These are phyloP conservation scores for Arothron firmamentum DNA, from an alignment of 2,113 vertebrate genomes.

Conservation along the genomic window DNA sequence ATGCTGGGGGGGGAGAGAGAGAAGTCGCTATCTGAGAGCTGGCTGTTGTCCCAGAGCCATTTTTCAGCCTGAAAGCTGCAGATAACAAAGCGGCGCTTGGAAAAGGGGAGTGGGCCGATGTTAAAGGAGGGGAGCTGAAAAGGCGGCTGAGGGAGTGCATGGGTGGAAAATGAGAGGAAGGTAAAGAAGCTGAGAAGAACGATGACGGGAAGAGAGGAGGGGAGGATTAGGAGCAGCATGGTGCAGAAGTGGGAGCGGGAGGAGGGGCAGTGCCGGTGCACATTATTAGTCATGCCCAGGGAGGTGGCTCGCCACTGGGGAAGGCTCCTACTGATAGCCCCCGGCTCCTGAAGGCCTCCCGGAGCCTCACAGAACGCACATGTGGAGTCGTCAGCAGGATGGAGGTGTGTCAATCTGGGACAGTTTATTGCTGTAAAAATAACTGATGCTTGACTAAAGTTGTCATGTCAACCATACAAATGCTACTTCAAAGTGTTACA, in stretches of 20 bases:
- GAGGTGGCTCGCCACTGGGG: slow-evolving; percentile 40
- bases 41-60: slow-evolving; percentile 41
- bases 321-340: slow-evolving; percentile 45
- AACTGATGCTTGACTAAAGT: too few species aligned
- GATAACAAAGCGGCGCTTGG: slow-evolving; percentile 47
- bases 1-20: not conserved
- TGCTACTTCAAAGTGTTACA: too few species aligned
- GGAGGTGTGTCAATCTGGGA: slow-evolving; percentile 49
- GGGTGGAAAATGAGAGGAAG: slow-evolving; percentile 1
- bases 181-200: slow-evolving; percentile 18
- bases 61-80: slow-evolving; percentile 47
- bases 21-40: slow-evolving; percentile 7
- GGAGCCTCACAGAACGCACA: slow-evolving; percentile 39
- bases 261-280: slow-evolving; percentile 1
- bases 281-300: slow-evolving; percentile 48
- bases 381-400: slow-evolving; percentile 19
- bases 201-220: slow-evolving; percentile 3
- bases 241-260: slow-evolving; percentile 1
- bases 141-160: not conserved
- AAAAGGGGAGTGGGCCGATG: slow-evolving; percentile 41
- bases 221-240: slow-evolving; percentile 16
- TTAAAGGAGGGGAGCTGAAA: slow-evolving; percentile 9
- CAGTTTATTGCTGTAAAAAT: not conserved
- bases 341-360: slow-evolving; percentile 46
- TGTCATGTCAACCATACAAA: too few species aligned